Base-by-base conservation (phyloP, 2,888 invertebrate species). In the Dastarcus helophoroides region DNA sequence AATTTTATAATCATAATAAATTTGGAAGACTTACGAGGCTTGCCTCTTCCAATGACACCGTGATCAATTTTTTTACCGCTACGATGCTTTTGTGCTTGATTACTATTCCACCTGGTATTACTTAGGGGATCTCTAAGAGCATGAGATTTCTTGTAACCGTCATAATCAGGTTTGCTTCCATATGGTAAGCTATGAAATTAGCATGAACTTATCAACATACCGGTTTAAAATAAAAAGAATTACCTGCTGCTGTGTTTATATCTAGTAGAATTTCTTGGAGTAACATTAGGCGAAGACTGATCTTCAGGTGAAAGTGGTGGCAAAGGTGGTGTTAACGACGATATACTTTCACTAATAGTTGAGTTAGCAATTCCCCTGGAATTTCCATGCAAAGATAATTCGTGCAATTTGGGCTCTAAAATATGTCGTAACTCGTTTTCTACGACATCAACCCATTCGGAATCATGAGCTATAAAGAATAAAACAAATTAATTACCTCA, bases 361-460 rank as follows among this genome's bases (percentile, higher is more conserved):
- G 79, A 79, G 47, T 74, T 74, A 14, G 68, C 73, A n/a, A 75
- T 73, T 5, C 71, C 71, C 3, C 56, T 55, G 44, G 50, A 51
- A 43, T 53, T 51, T 42, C 71, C 58, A 31, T 65, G 68, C 31
- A 76, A 58, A 19, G 73, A 62, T 54, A 75, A 56, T 41, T 67
- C 66, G n/a, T 79, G 74, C 30, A 79, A 61, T 53, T 77, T 76
- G 2, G 81, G 81, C 50, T 82, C 81, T 39, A 83, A 57, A 48
- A 83, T 83, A 54, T 79, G 78, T 10, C 82, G 67, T 12, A 84
- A 64, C 55, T 84, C 84, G 24, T 79, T 79, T 54, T 84, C 83
- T 6, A 83, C 83, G 26, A 81, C 70, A 46, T 82, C 82, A 2
- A 80, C 80, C 84, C 84, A 84, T 58, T 83, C 82, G 15, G 79